Evolutionary conservation across 2,797 vertebrate genomes (phyloP).

Genomic region (Mormyrus hasselquistii): DNA sequence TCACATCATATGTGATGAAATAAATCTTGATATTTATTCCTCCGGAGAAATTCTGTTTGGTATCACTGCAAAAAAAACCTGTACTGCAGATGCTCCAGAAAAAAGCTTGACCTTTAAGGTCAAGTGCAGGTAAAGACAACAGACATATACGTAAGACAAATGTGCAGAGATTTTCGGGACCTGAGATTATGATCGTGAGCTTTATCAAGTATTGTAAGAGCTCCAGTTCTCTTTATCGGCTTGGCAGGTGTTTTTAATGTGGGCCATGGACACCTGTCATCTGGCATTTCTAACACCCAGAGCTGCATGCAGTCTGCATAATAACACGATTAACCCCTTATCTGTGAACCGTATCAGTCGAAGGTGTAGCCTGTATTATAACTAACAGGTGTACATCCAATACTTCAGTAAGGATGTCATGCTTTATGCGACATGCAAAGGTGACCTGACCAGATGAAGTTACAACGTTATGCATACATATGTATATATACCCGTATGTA

Average conservation of each 20-base stretch:
- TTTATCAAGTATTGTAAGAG: slow-evolving; percentile 8
- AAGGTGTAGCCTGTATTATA: background rate
- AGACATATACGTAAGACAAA: background rate
- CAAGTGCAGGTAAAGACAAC: background rate
- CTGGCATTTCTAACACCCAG: slow-evolving; percentile 8
- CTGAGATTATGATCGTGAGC: background rate
- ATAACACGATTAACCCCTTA: background rate
- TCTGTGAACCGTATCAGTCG: background rate
- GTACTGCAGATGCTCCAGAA: background rate
- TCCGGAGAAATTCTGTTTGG: background rate
- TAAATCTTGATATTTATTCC: slow-evolving; percentile 7
- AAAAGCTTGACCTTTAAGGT: slow-evolving; percentile 14
- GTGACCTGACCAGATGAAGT: background rate
- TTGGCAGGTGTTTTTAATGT: slow-evolving; percentile 12
- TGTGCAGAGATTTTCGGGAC: background rate
- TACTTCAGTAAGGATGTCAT: background rate
- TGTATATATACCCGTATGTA: background rate
- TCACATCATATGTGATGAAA: background rate
- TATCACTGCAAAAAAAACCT: background rate
- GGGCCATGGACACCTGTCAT: slow-evolving; percentile 7
- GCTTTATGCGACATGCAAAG: background rate
- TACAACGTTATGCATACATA: background rate
- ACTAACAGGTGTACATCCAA: background rate
- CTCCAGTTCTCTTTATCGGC: background rate
- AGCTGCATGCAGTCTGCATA: background rate